phyloP scores from a whole-genome alignment of 2,888 invertebrate species.

The Drosophila testacea region DNA sequence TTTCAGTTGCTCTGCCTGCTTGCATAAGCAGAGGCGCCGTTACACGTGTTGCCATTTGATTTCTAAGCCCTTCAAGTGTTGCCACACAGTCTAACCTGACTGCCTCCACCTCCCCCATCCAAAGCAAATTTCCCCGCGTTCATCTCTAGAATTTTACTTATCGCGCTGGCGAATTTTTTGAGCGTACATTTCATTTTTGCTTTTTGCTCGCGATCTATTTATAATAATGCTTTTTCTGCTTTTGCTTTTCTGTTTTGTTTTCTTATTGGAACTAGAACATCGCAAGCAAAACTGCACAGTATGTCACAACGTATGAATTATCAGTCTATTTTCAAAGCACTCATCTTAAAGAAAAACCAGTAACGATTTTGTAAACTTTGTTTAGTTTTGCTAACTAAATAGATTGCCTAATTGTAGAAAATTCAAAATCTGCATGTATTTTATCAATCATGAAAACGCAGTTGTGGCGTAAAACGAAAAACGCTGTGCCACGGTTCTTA shows the following conservation, averaged over 20 bases:
- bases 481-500: conserved; percentile 46
- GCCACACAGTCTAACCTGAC: conserved; percentile 9
- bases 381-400: background rate
- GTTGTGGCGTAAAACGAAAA: conserved; percentile 12
- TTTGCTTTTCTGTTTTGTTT: conserved; percentile 35
- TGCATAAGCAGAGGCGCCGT: conserved; percentile 52
- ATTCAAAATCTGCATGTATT: background rate
- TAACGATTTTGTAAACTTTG: background rate
- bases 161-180: conserved; percentile 41
- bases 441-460: conserved; percentile 4
- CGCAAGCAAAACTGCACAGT: conserved; percentile 53
- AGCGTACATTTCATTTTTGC: conserved; percentile 31
- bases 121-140: background rate
- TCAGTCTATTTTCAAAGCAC: conserved; percentile 33
- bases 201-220: conserved; percentile 63
- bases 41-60: conserved; percentile 66
- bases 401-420: conserved; percentile 4
- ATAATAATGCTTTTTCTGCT: conserved; percentile 53
- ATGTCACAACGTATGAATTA: conserved; percentile 28
- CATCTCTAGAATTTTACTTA: conserved; percentile 31
- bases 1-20: background rate
- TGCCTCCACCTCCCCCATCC: background rate
- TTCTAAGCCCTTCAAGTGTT: conserved; percentile 76
- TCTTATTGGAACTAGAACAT: conserved; percentile 53
- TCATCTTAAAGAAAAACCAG: background rate